These are phyloP conservation scores for Frieseomelitta varia DNA, from an alignment of 1,140 invertebrate species.

Conservation along the genomic window DNA sequence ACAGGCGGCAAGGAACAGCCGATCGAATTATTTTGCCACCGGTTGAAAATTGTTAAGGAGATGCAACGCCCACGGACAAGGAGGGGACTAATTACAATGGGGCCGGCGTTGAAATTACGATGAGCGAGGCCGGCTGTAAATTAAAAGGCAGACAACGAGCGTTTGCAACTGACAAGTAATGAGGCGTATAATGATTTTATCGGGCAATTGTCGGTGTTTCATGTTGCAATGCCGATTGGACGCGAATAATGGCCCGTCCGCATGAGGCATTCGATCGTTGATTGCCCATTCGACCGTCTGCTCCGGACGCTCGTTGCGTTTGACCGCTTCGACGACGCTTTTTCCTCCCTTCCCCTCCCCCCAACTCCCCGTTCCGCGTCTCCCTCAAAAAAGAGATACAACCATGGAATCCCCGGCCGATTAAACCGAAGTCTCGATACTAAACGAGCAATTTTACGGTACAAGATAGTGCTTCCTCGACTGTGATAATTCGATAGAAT, in stretches of 20 bases:
- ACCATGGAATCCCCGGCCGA: constrained; percentile 43
- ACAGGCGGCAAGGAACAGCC: neutral
- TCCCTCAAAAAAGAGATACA: constrained; percentile 51
- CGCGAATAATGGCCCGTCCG: constrained; percentile 74
- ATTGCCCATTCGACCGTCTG: constrained; percentile 74
- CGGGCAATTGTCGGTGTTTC: constrained; percentile 73
- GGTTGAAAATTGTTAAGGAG: constrained; percentile 19
- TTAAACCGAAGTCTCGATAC: constrained; percentile 54
- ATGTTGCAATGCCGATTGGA: constrained; percentile 73
- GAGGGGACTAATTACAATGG: neutral
- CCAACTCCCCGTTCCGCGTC: neutral
- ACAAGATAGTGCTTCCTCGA: constrained; percentile 35
- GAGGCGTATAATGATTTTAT: constrained; percentile 79
- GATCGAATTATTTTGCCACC: constrained; percentile 2
- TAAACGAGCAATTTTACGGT: constrained; percentile 55
- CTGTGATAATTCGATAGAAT: constrained; percentile 50
- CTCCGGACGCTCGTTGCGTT: constrained; percentile 66
- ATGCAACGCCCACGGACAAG: neutral
- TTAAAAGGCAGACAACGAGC: constrained; percentile 72
- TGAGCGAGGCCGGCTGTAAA: constrained; percentile 66
- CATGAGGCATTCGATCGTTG: constrained; percentile 72
- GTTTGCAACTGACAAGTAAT: constrained; percentile 75
- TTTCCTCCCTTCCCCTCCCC: constrained; percentile 13
- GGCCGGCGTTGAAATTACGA: constrained; percentile 46
- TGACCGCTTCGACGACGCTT: constrained; percentile 63